phyloP scores from a whole-genome alignment of 1,140 invertebrate species.

The Thaumetopoea pityocampa region DNA sequence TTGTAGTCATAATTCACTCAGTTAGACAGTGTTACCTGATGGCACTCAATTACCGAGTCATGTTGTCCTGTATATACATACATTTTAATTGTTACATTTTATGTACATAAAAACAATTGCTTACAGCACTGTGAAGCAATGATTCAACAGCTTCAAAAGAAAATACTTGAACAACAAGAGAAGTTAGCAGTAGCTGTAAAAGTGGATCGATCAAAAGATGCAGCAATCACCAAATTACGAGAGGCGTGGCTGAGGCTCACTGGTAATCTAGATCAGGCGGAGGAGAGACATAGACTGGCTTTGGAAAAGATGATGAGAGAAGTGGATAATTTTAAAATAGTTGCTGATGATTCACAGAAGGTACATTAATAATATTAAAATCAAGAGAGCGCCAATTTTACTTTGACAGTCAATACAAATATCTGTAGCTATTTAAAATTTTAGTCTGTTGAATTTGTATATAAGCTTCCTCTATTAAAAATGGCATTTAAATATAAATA shows the following conservation, averaged over 20 bases:
- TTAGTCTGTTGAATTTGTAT: neutral
- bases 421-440: neutral
- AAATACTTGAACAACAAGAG: constrained; percentile 85
- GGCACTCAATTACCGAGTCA: no score
- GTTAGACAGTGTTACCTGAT: no score
- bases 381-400: neutral
- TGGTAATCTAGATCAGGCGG: constrained; percentile 47
- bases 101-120: constrained; percentile 7
- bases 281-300: constrained; percentile 48
- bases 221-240: constrained; percentile 79
- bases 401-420: neutral
- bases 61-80: neutral
- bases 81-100: neutral
- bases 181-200: constrained; percentile 85
- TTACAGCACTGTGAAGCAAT: constrained; percentile 85
- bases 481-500: no score
- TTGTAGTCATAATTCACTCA: no score
- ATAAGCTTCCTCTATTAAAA: no score
- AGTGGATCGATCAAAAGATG: constrained; percentile 85
- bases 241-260: constrained; percentile 67
- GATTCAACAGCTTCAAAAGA: constrained; percentile 84
- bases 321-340: constrained; percentile 58
- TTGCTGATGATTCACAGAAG: constrained; percentile 62
- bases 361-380: constrained; percentile 23
- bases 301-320: constrained; percentile 59